phyloP scores from a whole-genome alignment of 2,113 vertebrate species.

The Mionectes macconnelli region DNA sequence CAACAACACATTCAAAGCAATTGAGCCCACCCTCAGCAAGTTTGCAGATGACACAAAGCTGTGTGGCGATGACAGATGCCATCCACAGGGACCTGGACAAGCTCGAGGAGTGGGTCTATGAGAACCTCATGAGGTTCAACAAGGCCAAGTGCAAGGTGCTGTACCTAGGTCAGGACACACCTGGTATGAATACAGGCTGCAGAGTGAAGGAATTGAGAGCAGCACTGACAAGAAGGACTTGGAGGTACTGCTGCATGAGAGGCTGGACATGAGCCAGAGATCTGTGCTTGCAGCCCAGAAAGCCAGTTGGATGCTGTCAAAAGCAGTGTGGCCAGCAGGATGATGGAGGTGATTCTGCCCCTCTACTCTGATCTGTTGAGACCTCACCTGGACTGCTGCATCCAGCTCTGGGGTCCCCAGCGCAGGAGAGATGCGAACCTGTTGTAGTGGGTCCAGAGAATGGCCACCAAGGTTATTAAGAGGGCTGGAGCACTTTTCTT shows the following conservation, averaged over 20 bases:
- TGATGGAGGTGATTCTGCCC: neutral
- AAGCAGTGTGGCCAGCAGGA: neutral
- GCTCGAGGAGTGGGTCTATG: neutral
- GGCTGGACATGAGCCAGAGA: neutral
- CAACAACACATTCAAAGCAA: neutral
- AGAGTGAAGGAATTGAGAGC: neutral
- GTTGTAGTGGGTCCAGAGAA: neutral
- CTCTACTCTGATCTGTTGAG: neutral
- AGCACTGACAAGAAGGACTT: neutral
- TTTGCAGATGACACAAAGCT: neutral
- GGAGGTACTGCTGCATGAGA: rapidly evolving
- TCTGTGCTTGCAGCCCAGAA: neutral
- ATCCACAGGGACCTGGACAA: neutral
- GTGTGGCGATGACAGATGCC: neutral
- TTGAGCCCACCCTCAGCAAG: neutral
- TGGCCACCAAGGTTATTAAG: neutral
- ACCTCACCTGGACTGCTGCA: neutral
- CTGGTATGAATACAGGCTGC: rapidly evolving
- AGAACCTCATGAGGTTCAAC: neutral
- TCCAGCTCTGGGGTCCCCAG: neutral
- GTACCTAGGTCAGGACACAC: neutral
- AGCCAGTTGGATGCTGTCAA: neutral
- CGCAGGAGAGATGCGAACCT: neutral
- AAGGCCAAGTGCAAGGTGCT: neutral
- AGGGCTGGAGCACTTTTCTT: neutral